Conservation (phyloP, 2,888 invertebrate genomes). For the Lathronympha strigana region DNA sequence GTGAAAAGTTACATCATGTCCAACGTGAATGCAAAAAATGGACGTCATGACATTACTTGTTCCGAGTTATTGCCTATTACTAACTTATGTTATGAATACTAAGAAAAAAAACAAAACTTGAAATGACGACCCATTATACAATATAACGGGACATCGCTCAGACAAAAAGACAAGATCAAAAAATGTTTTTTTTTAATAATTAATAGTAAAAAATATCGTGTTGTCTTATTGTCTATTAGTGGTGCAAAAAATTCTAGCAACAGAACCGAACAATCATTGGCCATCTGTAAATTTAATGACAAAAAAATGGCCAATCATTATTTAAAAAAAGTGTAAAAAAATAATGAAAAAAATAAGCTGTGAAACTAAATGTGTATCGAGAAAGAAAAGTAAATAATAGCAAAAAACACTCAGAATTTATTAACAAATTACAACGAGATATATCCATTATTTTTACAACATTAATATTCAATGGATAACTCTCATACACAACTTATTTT, state of each 20-base stretch:
- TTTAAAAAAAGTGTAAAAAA: slow-evolving; percentile 65
- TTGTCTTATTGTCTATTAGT: slow-evolving; percentile 29
- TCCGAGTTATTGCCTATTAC: slow-evolving; percentile 45
- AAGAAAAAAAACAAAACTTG: slow-evolving; percentile 60
- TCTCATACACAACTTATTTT: slow-evolving; percentile 78
- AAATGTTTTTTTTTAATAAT: slow-evolving; percentile 11
- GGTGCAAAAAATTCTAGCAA: slow-evolving; percentile 41
- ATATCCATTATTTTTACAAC: slow-evolving; percentile 20
- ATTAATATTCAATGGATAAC: slow-evolving; percentile 55
- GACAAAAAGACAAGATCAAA: slow-evolving; percentile 52
- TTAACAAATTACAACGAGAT: slow-evolving; percentile 33
- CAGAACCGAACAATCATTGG: slow-evolving; percentile 29
- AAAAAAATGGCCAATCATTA: slow-evolving; percentile 42
- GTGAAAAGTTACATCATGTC: slow-evolving; percentile 26
- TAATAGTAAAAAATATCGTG: slow-evolving; percentile 7
- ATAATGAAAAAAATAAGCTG: slow-evolving; percentile 76
- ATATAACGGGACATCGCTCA: slow-evolving; percentile 57
- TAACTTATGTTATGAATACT: slow-evolving; percentile 65
- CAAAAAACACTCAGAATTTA: slow-evolving; percentile 50
- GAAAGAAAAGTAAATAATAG: slow-evolving; percentile 53
- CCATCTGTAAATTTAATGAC: slow-evolving; percentile 5
- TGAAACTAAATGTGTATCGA: slow-evolving; percentile 63
- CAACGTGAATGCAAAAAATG: not conserved
- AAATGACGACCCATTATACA: slow-evolving; percentile 56
- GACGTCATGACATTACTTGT: slow-evolving; percentile 23